Percentiles rank a stretch among this genome's conserved stretches.
phyloP scores from a whole-genome alignment of 2,888 invertebrate genomes.

The Cephus nigrinus region DNA sequence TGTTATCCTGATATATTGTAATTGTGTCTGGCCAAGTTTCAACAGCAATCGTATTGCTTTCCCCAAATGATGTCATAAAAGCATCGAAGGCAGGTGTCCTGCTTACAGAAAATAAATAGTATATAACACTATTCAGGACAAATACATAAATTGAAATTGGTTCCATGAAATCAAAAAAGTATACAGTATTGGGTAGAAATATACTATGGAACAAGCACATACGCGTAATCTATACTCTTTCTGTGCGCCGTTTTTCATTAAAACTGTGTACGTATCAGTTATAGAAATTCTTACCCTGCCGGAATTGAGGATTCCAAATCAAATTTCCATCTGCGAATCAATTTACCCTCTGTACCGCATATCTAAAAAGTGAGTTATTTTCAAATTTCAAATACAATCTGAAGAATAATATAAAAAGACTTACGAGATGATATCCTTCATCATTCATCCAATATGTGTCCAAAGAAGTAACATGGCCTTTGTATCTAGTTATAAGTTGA shows the following conservation, averaged over 20 bases:
- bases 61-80: slow-evolving; percentile 41
- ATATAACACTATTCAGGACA: not conserved
- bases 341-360: slow-evolving; percentile 51
- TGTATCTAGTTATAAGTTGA: slow-evolving; percentile 50
- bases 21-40: slow-evolving; percentile 50
- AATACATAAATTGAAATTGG: slow-evolving; percentile 1
- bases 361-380: slow-evolving; percentile 39
- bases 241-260: not conserved
- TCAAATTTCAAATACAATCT: not conserved
- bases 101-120: not conserved
- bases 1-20: slow-evolving; percentile 64
- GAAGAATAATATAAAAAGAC: slow-evolving; percentile 8
- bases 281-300: slow-evolving; percentile 32
- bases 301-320: slow-evolving; percentile 39
- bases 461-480: slow-evolving; percentile 52
- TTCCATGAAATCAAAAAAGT: no score
- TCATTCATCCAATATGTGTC: slow-evolving; percentile 54
- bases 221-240: not conserved
- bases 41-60: slow-evolving; percentile 45
- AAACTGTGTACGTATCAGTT: not conserved
- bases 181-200: not conserved
- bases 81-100: slow-evolving; percentile 57
- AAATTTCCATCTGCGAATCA: slow-evolving; percentile 55
- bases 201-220: no score
- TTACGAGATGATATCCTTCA: slow-evolving; percentile 51